Evolutionary conservation across 2,888 invertebrate genomes (phyloP), one percentile per base, ranked within the genome.

Genomic region (Brenthis ino): DNA sequence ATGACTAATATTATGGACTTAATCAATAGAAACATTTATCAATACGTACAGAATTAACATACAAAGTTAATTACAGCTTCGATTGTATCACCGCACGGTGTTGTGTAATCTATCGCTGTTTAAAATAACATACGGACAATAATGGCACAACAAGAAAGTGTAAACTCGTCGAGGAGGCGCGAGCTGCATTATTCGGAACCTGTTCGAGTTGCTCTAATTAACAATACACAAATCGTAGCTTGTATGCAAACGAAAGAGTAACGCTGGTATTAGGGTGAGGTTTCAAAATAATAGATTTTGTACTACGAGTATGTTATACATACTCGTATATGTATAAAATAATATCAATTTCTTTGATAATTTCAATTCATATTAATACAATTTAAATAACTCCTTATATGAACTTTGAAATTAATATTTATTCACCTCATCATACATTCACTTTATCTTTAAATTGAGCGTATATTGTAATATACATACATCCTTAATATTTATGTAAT

Each of bases 221-320:
- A 92, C 92, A 88, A 91, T 89, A 91, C 92, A 92, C 92, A 92
- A 92, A 91, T 93, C 92, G 92, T 87, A 90, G 87, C 91, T 89
- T 92, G 91, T 91, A 92, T 93, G 91, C 86, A 91, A 91, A 92
- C 90, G 89, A 89, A 78, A 78, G 76, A 77, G 81, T 79, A 71
- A 77, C 81, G 73, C 80, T 76, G 76, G 74, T 73, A 67, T 75
- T 75, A 75, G 60, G 72, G 71, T 65, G 48, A 67, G 68, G 63
- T 57, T 55, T 57, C 67, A 68, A 43, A 37, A 20, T 48, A 47
- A 16, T 51, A 43, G 28, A 28, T 28, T 28, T 28, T 28, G 28
- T 28, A 28, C 3, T 28, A n/a, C n/a, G n/a, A n/a, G n/a, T n/a
- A 28, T 28, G 28, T 28, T 28, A 28, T 28, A 28, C 28, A 24